A percentile compares a stretch with the other conserved stretches of the same genome.
phyloP scores from a whole-genome alignment of 1,140 invertebrate species.

The Pristionchus pacificus region DNA sequence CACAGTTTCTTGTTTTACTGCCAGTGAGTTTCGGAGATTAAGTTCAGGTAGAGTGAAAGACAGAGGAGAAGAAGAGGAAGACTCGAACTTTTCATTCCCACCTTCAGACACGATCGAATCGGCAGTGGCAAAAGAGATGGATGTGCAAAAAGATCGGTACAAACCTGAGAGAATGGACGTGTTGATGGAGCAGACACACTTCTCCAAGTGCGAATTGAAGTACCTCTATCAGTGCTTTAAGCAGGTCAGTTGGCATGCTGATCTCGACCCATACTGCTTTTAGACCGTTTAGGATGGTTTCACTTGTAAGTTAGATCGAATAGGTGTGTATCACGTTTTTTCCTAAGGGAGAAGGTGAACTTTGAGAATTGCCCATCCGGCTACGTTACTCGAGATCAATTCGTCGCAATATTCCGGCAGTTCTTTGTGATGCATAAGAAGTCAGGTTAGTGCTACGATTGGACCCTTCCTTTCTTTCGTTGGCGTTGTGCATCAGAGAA shows the following conservation, averaged over 20 bases:
- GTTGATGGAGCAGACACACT: conserved; percentile 17
- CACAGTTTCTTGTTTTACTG: no score
- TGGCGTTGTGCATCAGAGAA: no score
- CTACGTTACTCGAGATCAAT: conserved; percentile 6
- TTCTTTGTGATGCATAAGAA: conserved; percentile 6
- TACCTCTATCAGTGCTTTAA: conserved; percentile 20
- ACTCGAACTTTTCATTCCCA: no score
- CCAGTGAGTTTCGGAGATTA: not conserved
- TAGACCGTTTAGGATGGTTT: no score
- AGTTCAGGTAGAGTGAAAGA: not conserved
- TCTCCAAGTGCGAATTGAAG: conserved; percentile 9
- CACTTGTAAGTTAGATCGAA: no score
- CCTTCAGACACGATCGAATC: conserved; percentile 2
- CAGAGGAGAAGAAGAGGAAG: no score
- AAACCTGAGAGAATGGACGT: conserved; percentile 13
- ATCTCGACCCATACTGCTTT: no score
- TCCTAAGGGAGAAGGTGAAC: not conserved
- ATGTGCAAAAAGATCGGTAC: conserved; percentile 10
- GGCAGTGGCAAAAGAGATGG: conserved; percentile 10
- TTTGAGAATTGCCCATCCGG: conserved; percentile 16
- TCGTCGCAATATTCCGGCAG: conserved; percentile 1
- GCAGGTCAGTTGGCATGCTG: no score
- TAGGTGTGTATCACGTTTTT: not conserved
- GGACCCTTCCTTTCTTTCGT: not conserved
- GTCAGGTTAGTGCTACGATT: conserved; percentile 4